Percentiles rank a stretch among this genome's conserved stretches.
Evolutionary conservation across 2,888 invertebrate species (phyloP).

Genomic region (Alitta virens): DNA sequence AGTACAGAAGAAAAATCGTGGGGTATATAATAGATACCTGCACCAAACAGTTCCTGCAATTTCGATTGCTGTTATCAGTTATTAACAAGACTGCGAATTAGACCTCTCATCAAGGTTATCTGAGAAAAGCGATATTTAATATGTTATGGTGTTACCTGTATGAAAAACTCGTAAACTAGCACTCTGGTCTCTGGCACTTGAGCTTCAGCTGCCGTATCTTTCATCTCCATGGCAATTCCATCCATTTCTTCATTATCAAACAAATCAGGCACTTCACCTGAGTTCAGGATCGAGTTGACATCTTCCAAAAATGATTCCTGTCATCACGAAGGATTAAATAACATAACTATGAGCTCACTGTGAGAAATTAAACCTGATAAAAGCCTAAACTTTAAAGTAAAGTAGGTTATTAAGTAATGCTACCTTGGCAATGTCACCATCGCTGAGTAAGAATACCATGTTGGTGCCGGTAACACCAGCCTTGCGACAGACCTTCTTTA

Average conservation of each 20-base stretch:
- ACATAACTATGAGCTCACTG: too few relatives aligned
- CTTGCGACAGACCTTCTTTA: conserved; percentile 48
- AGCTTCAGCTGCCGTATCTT: conserved; percentile 47
- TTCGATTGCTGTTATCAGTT: too few relatives aligned
- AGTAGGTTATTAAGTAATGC: too few relatives aligned
- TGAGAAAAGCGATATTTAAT: too few relatives aligned
- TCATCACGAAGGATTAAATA: neutral
- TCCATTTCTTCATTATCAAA: conserved; percentile 57
- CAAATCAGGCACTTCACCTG: conserved; percentile 56
- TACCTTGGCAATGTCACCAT: conserved; percentile 54
- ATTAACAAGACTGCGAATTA: too few relatives aligned
- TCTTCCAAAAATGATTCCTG: conserved; percentile 56
- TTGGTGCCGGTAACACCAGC: conserved; percentile 49
- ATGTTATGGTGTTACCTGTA: conserved; percentile 30
- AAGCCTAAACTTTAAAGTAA: too few relatives aligned
- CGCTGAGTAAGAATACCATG: conserved; percentile 53
- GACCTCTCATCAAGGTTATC: too few relatives aligned
- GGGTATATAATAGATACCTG: too few relatives aligned
- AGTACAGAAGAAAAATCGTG: too few relatives aligned
- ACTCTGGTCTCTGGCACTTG: conserved; percentile 51
- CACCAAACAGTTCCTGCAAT: too few relatives aligned
- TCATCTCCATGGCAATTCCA: conserved; percentile 53
- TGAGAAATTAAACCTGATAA: too few relatives aligned
- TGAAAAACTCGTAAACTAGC: conserved; percentile 52
- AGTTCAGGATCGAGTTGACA: conserved; percentile 55